Conservation (phyloP, 1,140 invertebrate species). For the Euura saliciscinereae region DNA sequence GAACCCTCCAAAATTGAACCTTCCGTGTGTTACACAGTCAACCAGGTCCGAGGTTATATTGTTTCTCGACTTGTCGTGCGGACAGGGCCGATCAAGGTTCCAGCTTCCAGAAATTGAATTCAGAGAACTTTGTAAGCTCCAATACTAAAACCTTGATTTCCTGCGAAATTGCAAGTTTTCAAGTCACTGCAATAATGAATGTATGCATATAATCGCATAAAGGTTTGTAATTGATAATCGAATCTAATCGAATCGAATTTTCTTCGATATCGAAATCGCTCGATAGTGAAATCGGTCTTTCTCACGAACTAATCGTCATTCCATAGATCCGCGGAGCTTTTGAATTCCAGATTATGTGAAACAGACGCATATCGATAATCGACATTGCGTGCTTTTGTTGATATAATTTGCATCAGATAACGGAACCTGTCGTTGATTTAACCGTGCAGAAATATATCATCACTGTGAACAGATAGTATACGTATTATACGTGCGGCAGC, state of each 20-base stretch:
- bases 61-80: no score
- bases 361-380: neutral
- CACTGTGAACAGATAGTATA: neutral
- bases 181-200: neutral
- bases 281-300: neutral
- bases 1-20: neutral
- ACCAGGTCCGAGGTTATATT: no score
- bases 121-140: no score
- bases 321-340: neutral
- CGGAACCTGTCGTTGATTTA: neutral
- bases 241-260: neutral
- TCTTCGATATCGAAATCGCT: neutral
- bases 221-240: neutral
- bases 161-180: no score
- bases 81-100: no score
- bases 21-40: neutral
- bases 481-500: neutral
- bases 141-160: no score
- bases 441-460: neutral
- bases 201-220: neutral
- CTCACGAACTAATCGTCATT: neutral
- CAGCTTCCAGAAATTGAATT: no score
- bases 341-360: neutral
- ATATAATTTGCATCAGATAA: constrained; percentile 1
- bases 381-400: neutral